A percentile compares a stretch with the other conserved stretches of the same genome.
Conservation (phyloP, 2,113 vertebrate species). For the Microcebus lehilahytsara region DNA sequence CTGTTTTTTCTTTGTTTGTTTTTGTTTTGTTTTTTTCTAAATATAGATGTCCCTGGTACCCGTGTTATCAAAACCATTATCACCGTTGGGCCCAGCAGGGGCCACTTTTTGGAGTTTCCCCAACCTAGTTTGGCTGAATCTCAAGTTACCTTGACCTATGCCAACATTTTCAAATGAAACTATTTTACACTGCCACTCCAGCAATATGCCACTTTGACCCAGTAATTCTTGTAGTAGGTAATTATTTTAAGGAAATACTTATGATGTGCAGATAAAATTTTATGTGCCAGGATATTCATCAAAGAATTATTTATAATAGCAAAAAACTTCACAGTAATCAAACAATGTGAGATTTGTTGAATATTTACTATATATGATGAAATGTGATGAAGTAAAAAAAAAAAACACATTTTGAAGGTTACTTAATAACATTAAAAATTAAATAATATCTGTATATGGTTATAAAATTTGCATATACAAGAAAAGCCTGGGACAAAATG, state of each 20-base stretch:
- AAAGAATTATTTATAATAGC: neutral
- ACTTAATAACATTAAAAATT: neutral
- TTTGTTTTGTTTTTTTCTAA: neutral
- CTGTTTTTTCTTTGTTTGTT: neutral
- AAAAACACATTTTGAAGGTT: neutral
- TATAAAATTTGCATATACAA: neutral
- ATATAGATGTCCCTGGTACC: neutral
- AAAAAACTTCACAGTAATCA: constrained; percentile 2
- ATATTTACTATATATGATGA: neutral
- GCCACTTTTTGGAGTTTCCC: neutral
- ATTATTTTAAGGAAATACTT: neutral
- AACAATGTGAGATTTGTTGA: neutral
- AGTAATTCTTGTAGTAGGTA: neutral
- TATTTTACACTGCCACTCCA: neutral
- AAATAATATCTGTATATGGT: neutral
- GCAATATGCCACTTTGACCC: neutral
- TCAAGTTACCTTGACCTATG: neutral
- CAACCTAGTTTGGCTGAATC: neutral
- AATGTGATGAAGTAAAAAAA: neutral
- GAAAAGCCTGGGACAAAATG: neutral
- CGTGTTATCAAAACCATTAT: neutral
- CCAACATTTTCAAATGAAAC: constrained; percentile 16
- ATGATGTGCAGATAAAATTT: neutral
- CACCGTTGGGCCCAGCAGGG: neutral
- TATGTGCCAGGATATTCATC: neutral